Conservation (phyloP, 2,797 vertebrate species). For the Anabacerthia variegaticeps region DNA sequence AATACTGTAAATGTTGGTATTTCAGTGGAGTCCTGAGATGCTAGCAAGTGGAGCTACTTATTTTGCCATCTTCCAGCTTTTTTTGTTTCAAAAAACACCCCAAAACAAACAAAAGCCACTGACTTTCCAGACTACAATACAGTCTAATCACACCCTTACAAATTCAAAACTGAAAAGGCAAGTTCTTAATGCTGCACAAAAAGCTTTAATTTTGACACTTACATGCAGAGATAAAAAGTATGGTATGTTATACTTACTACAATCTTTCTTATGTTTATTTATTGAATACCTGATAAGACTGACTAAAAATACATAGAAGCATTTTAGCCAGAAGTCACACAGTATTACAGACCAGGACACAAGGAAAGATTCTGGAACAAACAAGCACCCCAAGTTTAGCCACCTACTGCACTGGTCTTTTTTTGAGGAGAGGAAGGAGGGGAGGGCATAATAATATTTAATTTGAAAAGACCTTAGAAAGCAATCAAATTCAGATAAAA, state of each 20-base stretch:
- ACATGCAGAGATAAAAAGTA: not conserved
- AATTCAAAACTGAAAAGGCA: not conserved
- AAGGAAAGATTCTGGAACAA: not conserved
- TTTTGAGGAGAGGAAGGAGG: accelerated
- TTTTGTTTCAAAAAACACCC: not conserved
- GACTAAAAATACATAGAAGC: not conserved
- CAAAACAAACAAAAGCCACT: not conserved
- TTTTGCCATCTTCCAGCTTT: not conserved
- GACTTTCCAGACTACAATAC: not conserved
- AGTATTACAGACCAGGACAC: not conserved
- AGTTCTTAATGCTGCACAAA: not conserved
- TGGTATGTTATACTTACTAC: not conserved
- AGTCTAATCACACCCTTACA: not conserved
- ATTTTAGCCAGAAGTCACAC: not conserved
- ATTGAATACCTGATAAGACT: not conserved
- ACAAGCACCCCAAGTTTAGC: not conserved
- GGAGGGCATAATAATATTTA: not conserved
- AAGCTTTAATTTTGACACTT: not conserved
- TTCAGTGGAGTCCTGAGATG: not conserved
- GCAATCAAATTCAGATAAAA: not conserved
- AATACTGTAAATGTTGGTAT: not conserved
- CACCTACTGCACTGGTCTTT: not conserved
- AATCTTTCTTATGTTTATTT: not conserved
- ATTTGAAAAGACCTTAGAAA: not conserved
- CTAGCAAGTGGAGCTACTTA: not conserved